These are phyloP conservation scores for Drosophila affinis DNA, from an alignment of 2,888 invertebrate species.

Conservation along the genomic window DNA sequence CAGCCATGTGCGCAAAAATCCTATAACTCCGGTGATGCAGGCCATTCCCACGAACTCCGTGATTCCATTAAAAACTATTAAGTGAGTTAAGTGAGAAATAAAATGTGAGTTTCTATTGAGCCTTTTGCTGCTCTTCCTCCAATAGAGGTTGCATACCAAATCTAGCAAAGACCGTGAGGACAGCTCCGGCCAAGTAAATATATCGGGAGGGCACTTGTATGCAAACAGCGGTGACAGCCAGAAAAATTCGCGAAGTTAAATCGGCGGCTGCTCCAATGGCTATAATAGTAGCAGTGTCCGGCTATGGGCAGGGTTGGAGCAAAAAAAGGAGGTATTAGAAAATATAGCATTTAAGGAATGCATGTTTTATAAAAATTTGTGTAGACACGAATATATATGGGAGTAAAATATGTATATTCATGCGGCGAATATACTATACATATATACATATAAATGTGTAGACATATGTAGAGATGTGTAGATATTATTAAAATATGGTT, in stretches of 20 bases:
- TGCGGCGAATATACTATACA: too few species aligned
- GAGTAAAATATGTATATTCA: too few species aligned
- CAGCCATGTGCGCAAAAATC: slow-evolving; percentile 88
- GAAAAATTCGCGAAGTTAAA: slow-evolving; percentile 86
- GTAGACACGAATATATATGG: too few species aligned
- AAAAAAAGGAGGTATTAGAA: too few species aligned
- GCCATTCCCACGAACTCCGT: slow-evolving; percentile 86
- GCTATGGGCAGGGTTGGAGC: slow-evolving; percentile 77
- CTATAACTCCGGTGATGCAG: slow-evolving; percentile 86
- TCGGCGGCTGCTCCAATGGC: slow-evolving; percentile 89
- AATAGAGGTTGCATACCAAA: slow-evolving; percentile 85
- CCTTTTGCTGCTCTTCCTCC: not conserved
- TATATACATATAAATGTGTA: too few species aligned
- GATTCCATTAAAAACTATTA: slow-evolving; percentile 85
- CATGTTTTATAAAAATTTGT: too few species aligned
- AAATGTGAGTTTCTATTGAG: not conserved
- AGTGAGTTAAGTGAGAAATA: not conserved
- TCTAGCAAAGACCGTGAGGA: slow-evolving; percentile 88
- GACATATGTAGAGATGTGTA: too few species aligned
- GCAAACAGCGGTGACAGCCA: slow-evolving; percentile 87
- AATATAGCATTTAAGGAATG: too few species aligned
- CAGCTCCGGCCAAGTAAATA: slow-evolving; percentile 87
- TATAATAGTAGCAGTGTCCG: slow-evolving; percentile 88
- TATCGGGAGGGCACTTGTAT: slow-evolving; percentile 87
- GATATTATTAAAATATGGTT: too few species aligned